phyloP scores from a whole-genome alignment of 2,888 invertebrate species.

The Coenonympha arcania region DNA sequence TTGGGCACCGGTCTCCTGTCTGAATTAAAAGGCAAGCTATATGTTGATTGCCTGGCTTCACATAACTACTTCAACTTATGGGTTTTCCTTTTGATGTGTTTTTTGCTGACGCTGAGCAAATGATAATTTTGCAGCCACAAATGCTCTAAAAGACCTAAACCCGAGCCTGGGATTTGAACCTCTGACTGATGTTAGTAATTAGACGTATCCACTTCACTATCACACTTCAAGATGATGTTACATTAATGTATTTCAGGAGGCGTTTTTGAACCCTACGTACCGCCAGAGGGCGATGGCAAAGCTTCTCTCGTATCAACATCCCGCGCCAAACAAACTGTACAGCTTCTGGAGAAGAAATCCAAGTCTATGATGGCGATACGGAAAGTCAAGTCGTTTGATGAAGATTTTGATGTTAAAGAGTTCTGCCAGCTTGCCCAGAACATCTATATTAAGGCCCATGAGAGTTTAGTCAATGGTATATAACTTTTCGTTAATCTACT shows the following conservation, averaged over 20 bases:
- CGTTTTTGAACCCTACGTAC: conserved; percentile 89
- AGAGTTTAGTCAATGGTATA: conserved; percentile 71
- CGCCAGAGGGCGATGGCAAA: conserved; percentile 97
- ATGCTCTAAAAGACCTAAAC: too few species aligned
- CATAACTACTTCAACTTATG: too few species aligned
- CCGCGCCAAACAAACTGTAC: conserved; percentile 87
- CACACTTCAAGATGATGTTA: background rate
- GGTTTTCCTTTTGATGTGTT: too few species aligned
- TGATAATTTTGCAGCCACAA: too few species aligned
- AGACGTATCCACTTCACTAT: too few species aligned
- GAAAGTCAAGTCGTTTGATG: conserved; percentile 86
- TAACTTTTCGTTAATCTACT: background rate
- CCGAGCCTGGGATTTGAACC: too few species aligned
- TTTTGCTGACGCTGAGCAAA: too few species aligned
- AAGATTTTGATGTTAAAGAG: conserved; percentile 82
- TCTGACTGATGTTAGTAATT: too few species aligned
- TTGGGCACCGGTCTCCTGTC: too few species aligned
- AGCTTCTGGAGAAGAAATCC: conserved; percentile 87
- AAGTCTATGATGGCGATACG: conserved; percentile 89
- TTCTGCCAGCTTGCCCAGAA: conserved; percentile 83
- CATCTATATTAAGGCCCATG: conserved; percentile 89
- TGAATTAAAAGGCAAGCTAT: too few species aligned
- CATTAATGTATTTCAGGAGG: conserved; percentile 69
- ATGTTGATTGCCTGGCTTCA: too few species aligned
- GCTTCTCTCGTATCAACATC: conserved; percentile 82